Evolutionary conservation across 2,113 vertebrate species (phyloP).

Genomic region (Ammospiza caudacuta): DNA sequence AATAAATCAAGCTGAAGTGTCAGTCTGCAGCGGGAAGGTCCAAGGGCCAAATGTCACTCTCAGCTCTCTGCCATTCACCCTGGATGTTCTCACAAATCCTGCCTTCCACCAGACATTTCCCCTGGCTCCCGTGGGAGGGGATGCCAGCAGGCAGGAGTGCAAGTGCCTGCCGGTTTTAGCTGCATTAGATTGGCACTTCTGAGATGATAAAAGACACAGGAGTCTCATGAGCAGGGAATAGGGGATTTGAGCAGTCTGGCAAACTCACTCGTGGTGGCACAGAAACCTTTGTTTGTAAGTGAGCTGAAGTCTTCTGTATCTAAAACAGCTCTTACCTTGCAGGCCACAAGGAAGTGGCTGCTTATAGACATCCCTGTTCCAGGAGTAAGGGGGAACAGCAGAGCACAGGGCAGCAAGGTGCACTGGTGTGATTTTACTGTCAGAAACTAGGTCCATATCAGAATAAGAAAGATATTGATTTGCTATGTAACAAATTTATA

Average conservation of each 20-base stretch:
- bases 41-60: not conserved
- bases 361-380: not conserved
- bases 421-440: not conserved
- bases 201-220: not conserved
- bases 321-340: slow-evolving; percentile 12
- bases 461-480: not conserved
- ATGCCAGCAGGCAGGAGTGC: not conserved
- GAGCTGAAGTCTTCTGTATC: slow-evolving; percentile 1
- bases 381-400: not conserved
- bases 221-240: slow-evolving; percentile 12
- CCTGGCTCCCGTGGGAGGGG: accelerated
- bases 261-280: accelerated
- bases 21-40: not conserved
- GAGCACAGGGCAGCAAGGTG: not conserved
- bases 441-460: not conserved
- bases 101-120: not conserved
- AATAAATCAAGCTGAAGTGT: slow-evolving; percentile 28
- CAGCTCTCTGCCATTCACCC: not conserved
- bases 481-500: not conserved
- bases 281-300: slow-evolving; percentile 5
- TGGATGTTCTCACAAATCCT: not conserved
- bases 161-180: not conserved
- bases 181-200: slow-evolving; percentile 23
- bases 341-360: not conserved
- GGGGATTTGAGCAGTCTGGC: not conserved